Base-by-base conservation (phyloP, 1,140 invertebrate species). In the Drosophila lacteicornis region DNA sequence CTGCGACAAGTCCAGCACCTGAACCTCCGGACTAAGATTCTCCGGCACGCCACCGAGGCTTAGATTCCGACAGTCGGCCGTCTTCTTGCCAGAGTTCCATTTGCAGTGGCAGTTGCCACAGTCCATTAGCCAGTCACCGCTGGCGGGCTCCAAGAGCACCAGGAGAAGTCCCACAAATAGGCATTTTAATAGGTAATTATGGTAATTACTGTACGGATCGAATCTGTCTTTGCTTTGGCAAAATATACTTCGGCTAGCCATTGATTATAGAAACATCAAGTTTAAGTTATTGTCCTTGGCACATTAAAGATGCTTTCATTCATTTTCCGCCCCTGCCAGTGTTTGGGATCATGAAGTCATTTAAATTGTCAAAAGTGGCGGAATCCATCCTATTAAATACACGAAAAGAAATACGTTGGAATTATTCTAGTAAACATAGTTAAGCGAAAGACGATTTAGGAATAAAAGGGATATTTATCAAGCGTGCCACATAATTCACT, bases 1-100 rank as follows among this genome's bases (percentile, higher is more conserved):
- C 19, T 94, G 94, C 7, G 95, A 95, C 5, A 98, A 93, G 86
- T 97, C 96, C 13, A 98, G 93, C 57, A 94, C 94, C 87, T 96
- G 96, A n/a, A 97, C 95, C 83, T 97, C 96, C 2, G 94, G 87
- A 68, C 95, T 96, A 0, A 97, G 92, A 15, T 94, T 94, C 27
- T 93, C 93, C 0, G 97, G 97, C 58, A 98, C 95, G 56, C 95
- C 92, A 79, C 94, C 94, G 13, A 96, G 94, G 19, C 94, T 93
- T 25, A 94, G 92, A n/a, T 94, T 93, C 11, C 94, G 94, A 82
- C 97, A 98, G 66, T 97, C 96, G 0, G 96, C 97, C 13, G 95
- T 96, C 88, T 96, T 97, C 90, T 96, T 97, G 4, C 97, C 96
- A 36, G 95, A 95, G 4, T 94, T 94, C 96, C 96, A 97, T 70